Percentiles rank a stretch among this genome's conserved stretches.
phyloP scores from a whole-genome alignment of 2,888 invertebrate species.

The Spisula solida region DNA sequence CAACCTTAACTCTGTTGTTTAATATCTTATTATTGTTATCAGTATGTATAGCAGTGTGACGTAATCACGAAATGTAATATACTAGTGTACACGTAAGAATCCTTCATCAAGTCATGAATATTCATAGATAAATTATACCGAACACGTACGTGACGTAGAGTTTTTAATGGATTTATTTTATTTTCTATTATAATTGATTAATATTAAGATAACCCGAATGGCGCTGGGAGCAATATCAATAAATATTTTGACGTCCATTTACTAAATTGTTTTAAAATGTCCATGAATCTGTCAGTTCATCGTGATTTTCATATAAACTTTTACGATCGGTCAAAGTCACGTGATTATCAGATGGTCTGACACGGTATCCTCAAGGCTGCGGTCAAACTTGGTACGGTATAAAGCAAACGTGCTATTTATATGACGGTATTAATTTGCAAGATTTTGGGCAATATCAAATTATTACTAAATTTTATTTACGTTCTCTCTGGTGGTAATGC shows the following conservation, averaged over 20 bases:
- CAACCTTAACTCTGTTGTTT: neutral
- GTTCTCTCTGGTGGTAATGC: too few species aligned
- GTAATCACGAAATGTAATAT: neutral
- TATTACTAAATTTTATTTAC: too few species aligned
- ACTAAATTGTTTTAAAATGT: neutral
- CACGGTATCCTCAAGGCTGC: neutral
- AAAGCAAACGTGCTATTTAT: too few species aligned
- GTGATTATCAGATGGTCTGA: neutral
- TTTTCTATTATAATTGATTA: neutral
- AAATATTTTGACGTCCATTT: neutral
- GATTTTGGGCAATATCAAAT: too few species aligned
- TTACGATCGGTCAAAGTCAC: neutral
- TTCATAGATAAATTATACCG: neutral
- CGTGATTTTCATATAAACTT: neutral
- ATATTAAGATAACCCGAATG: neutral
- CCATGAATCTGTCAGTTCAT: neutral
- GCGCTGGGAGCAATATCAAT: neutral
- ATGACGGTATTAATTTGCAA: too few species aligned
- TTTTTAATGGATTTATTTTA: neutral
- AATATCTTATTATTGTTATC: constrained; percentile 15
- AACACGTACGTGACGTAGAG: neutral
- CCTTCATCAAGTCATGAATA: neutral
- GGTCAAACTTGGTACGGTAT: neutral
- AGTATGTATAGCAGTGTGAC: neutral
- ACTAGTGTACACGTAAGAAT: neutral